These are phyloP conservation scores for Archilochus colubris DNA, from an alignment of 2,113 vertebrate genomes.

Conservation along the genomic window DNA sequence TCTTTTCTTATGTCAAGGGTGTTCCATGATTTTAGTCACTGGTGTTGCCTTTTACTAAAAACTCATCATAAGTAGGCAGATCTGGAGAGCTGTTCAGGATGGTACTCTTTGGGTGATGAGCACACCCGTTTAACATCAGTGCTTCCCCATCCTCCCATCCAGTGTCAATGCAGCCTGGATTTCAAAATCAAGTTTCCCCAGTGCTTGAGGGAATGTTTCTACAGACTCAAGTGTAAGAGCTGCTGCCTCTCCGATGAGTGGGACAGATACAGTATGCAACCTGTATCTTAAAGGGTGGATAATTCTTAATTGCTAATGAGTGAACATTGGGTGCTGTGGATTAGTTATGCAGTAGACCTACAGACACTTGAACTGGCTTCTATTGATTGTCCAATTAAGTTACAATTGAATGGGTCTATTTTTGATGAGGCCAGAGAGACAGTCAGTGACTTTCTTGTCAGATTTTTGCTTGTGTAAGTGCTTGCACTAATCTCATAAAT, in stretches of 20 bases:
- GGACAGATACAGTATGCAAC: neutral
- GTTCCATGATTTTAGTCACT: neutral
- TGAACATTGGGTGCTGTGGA: neutral
- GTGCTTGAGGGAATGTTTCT: neutral
- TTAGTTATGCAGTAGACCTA: neutral
- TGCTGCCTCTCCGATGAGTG: neutral
- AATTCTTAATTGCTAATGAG: neutral
- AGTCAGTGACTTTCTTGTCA: neutral
- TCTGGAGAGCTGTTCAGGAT: neutral
- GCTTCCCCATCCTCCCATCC: neutral
- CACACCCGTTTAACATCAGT: neutral
- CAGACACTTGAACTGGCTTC: neutral
- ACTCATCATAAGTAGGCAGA: neutral
- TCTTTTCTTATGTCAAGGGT: neutral
- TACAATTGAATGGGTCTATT: neutral
- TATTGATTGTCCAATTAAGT: neutral
- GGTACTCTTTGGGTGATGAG: neutral
- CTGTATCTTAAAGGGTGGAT: accelerated
- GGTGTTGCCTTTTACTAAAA: neutral
- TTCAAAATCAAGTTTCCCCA: neutral
- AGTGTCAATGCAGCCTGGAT: neutral
- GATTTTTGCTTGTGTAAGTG: accelerated
- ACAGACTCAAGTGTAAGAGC: neutral
- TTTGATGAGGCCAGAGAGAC: neutral
- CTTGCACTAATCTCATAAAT: neutral